phyloP scores from a whole-genome alignment of 2,888 invertebrate species.

The Lithosia quadra region DNA sequence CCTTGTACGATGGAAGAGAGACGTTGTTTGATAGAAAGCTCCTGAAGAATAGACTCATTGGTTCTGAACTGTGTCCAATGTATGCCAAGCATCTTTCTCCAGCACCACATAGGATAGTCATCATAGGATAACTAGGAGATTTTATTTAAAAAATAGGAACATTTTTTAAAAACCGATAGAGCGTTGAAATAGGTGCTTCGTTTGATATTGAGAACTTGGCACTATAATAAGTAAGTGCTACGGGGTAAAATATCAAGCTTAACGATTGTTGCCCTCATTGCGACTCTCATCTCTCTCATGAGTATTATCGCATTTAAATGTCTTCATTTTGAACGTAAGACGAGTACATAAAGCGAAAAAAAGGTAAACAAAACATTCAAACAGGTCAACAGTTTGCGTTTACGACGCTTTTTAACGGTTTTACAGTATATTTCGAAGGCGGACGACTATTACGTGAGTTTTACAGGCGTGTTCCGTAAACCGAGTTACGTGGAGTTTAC shows the following conservation, averaged over 20 bases:
- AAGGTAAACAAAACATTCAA: conserved; percentile 62
- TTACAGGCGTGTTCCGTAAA: conserved; percentile 63
- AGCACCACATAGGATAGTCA: too few relatives aligned
- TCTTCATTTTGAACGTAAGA: conserved; percentile 32
- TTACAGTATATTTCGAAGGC: conserved; percentile 50
- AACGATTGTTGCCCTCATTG: neutral
- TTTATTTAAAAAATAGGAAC: too few relatives aligned
- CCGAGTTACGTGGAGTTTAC: conserved; percentile 63
- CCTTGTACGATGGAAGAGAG: too few relatives aligned
- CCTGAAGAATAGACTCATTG: too few relatives aligned
- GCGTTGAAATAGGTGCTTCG: neutral
- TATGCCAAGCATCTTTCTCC: too few relatives aligned
- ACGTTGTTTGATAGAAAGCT: too few relatives aligned
- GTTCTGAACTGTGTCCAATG: too few relatives aligned
- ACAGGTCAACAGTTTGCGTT: conserved; percentile 65
- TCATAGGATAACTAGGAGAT: too few relatives aligned
- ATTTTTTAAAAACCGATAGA: neutral
- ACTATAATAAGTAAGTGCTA: neutral
- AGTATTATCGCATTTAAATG: conserved; percentile 19
- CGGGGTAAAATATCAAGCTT: neutral
- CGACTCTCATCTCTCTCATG: neutral
- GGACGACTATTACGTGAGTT: conserved; percentile 58
- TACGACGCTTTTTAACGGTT: conserved; percentile 65
- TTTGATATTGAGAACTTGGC: neutral
- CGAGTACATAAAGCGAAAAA: conserved; percentile 47